These are phyloP conservation scores for Neotoma lepida DNA, from an alignment of 2,113 vertebrate species.

Conservation along the genomic window DNA sequence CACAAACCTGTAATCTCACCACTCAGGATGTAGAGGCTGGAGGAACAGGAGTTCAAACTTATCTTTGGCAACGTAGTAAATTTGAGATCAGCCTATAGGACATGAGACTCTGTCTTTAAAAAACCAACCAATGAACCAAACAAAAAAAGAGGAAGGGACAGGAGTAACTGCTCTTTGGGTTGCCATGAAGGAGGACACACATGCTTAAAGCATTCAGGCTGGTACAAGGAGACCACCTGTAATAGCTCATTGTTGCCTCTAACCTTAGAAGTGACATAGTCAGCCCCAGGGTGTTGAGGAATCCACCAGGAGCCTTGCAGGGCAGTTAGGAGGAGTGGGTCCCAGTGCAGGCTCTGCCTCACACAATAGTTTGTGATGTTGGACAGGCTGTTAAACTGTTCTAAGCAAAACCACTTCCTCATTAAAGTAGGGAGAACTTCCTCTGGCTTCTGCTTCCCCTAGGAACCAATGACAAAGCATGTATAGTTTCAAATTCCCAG, in stretches of 20 bases:
- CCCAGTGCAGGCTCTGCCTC: not conserved
- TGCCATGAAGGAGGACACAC: not conserved
- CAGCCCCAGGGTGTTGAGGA: not conserved
- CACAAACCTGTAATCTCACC: not conserved
- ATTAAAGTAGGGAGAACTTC: not conserved
- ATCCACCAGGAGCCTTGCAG: not conserved
- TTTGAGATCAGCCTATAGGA: not conserved
- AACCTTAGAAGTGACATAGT: not conserved
- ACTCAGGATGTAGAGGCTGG: not conserved
- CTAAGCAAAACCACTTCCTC: not conserved
- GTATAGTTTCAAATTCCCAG: not conserved
- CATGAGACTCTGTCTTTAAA: not conserved
- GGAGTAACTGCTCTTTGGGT: not conserved
- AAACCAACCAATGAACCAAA: not conserved
- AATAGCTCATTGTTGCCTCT: not conserved
- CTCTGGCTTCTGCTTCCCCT: not conserved
- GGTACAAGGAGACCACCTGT: not conserved
- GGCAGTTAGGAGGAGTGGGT: no score
- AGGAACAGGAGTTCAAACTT: not conserved
- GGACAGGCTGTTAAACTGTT: not conserved
- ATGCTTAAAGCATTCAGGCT: not conserved
- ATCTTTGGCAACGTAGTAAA: not conserved
- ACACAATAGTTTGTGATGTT: not conserved
- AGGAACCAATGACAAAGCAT: not conserved
- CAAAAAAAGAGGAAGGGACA: not conserved